Evolutionary conservation across 2,113 vertebrate genomes (phyloP).

Genomic region (Microtus oregoni): DNA sequence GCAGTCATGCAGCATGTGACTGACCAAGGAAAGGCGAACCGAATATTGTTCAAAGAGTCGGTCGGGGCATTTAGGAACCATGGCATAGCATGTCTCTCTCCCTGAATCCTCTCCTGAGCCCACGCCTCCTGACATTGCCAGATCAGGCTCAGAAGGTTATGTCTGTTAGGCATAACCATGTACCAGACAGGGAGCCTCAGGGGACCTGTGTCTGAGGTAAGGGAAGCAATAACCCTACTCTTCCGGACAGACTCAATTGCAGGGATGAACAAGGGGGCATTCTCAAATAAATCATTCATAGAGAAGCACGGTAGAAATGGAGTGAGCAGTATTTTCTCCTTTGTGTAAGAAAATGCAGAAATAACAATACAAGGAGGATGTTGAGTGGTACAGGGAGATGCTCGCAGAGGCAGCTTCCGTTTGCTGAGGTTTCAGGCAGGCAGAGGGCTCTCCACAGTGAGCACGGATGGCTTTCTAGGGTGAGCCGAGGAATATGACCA

Average conservation of each 20-base stretch:
- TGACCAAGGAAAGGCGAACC: too few species aligned
- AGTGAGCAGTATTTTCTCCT: not conserved
- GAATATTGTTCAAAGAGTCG: not conserved
- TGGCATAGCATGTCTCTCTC: not conserved
- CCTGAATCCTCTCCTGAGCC: not conserved
- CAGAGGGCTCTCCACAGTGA: not conserved
- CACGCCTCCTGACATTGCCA: not conserved
- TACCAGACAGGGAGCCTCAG: not conserved
- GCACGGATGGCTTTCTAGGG: not conserved
- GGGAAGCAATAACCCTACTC: not conserved
- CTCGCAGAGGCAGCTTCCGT: not conserved
- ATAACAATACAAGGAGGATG: not conserved
- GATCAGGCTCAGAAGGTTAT: not conserved
- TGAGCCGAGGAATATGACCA: not conserved
- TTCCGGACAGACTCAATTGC: not conserved
- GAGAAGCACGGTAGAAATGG: not conserved
- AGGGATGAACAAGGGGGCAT: not conserved
- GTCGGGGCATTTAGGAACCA: not conserved
- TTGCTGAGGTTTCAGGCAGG: not conserved
- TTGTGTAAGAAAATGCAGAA: not conserved
- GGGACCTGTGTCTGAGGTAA: not conserved
- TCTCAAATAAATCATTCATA: constrained; percentile 22
- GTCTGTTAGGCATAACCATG: not conserved
- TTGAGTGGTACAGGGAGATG: not conserved
- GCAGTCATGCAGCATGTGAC: accelerated